Conservation (phyloP, 1,140 invertebrate species). For the Thereuonema tuberculata region DNA sequence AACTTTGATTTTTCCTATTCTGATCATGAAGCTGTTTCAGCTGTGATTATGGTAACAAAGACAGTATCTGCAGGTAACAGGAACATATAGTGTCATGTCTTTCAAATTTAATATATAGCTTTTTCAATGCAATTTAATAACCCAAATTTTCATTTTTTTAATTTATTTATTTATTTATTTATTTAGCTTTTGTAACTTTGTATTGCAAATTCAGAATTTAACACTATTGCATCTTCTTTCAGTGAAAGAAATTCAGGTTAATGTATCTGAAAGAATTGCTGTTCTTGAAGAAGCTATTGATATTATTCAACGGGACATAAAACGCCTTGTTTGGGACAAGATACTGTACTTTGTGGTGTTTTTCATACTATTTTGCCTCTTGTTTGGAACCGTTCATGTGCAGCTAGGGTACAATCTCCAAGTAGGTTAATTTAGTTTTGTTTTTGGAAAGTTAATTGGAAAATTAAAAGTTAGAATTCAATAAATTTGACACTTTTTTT, state of each 20-base stretch:
- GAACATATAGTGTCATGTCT: too few species aligned
- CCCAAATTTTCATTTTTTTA: neutral
- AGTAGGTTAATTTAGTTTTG: neutral
- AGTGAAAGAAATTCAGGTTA: neutral
- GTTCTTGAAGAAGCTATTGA: conserved; percentile 1
- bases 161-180: too few species aligned
- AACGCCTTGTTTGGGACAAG: neutral
- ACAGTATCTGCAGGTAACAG: neutral
- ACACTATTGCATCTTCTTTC: neutral
- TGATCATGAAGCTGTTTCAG: conserved; percentile 78
- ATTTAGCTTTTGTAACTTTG: too few species aligned
- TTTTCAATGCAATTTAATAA: too few species aligned
- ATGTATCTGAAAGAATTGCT: neutral
- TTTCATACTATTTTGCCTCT: neutral
- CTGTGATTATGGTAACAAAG: conserved; percentile 39
- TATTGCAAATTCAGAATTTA: too few species aligned
- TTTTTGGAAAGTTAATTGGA: neutral
- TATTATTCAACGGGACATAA: neutral
- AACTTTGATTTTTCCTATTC: conserved; percentile 61
- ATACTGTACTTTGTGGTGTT: neutral
- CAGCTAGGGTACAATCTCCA: neutral
- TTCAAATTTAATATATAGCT: too few species aligned
- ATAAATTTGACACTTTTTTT: neutral
- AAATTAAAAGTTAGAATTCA: neutral
- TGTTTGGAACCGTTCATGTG: conserved; percentile 1